These are phyloP conservation scores for Caenorhabditis parvicauda DNA, from an alignment of 2,888 invertebrate genomes.

Conservation along the genomic window DNA sequence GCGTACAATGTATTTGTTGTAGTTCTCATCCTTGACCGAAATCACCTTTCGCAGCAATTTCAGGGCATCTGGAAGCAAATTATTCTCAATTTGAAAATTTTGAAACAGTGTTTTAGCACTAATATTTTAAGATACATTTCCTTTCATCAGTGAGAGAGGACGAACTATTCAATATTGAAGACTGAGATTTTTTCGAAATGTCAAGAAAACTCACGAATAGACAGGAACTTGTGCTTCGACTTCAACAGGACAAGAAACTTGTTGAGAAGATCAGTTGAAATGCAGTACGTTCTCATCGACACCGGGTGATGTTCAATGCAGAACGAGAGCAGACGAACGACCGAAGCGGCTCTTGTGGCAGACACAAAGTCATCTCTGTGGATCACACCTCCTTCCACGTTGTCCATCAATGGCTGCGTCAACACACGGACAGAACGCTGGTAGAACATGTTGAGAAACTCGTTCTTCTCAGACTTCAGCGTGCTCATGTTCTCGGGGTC, in stretches of 20 bases:
- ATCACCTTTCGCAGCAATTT: slow-evolving; percentile 95
- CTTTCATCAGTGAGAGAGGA: slow-evolving; percentile 1
- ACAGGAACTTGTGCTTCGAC: slow-evolving; percentile 73
- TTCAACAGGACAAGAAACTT: slow-evolving; percentile 77
- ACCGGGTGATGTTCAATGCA: slow-evolving; percentile 90
- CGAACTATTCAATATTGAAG: background rate
- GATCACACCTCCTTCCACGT: slow-evolving; percentile 69
- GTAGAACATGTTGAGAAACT: slow-evolving; percentile 97
- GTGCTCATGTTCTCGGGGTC: slow-evolving; percentile 57
- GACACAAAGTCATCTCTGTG: slow-evolving; percentile 83
- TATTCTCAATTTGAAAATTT: too few species aligned
- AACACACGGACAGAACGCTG: slow-evolving; percentile 94
- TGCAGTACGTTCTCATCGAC: slow-evolving; percentile 87
- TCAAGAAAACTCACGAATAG: slow-evolving; percentile 72
- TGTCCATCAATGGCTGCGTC: slow-evolving; percentile 90
- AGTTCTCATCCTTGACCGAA: slow-evolving; percentile 96
- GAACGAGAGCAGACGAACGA: slow-evolving; percentile 91
- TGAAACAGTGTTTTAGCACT: background rate
- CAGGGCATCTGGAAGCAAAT: slow-evolving; percentile 75
- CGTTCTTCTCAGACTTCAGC: slow-evolving; percentile 87
- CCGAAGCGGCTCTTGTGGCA: slow-evolving; percentile 88
- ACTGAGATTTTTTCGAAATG: too few species aligned
- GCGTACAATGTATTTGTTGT: slow-evolving; percentile 91
- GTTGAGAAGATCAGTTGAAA: slow-evolving; percentile 91
- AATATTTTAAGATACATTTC: background rate